Percentiles rank a stretch among this genome's conserved stretches.
Evolutionary conservation across 2,797 vertebrate species (phyloP).

Genomic region (Gallinago stenura): DNA sequence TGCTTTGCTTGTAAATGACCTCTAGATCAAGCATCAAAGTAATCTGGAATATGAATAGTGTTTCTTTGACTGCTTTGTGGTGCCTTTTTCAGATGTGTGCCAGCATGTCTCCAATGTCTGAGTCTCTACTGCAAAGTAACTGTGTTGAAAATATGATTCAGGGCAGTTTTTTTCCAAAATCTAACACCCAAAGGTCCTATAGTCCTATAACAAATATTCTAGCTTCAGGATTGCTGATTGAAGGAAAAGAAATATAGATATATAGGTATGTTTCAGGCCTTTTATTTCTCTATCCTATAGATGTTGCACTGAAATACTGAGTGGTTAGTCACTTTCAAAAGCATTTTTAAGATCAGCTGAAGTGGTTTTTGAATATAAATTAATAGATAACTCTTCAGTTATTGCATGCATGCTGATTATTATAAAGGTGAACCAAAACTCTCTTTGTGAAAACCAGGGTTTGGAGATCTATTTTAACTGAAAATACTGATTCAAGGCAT

Average conservation of each 20-base stretch:
- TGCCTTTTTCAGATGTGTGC: not conserved
- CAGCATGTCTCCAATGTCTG: not conserved
- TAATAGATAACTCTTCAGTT: not conserved
- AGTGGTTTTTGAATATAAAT: not conserved
- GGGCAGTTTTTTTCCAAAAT: not conserved
- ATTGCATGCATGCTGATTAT: not conserved
- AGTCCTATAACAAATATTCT: not conserved
- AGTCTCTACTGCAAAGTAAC: not conserved
- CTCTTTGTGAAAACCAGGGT: not conserved
- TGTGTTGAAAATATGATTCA: not conserved
- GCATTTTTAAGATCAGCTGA: not conserved
- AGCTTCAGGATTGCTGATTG: not conserved
- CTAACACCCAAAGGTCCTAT: not conserved
- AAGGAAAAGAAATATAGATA: not conserved
- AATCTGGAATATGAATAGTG: not conserved
- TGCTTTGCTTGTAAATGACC: not conserved
- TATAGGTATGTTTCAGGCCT: not conserved
- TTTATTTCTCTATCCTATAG: not conserved
- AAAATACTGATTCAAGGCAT: not conserved
- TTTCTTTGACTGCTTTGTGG: not conserved
- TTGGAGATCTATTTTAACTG: not conserved
- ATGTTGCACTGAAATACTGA: not conserved
- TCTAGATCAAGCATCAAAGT: not conserved
- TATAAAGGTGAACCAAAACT: not conserved
- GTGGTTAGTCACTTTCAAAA: not conserved